These are phyloP conservation scores for Bucco capensis DNA, from an alignment of 2,113 vertebrate genomes.

Conservation along the genomic window DNA sequence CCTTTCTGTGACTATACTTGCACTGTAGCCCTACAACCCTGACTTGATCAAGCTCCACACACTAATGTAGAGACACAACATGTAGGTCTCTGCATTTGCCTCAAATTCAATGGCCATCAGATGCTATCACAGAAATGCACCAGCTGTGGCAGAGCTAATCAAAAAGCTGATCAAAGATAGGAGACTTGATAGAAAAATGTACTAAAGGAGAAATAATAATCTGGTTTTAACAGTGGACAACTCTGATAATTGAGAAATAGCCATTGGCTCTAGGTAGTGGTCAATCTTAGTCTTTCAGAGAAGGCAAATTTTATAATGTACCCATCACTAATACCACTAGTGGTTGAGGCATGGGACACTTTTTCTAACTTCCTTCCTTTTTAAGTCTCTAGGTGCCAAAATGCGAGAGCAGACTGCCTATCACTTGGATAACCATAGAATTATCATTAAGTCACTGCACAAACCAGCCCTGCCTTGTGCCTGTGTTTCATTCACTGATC, in stretches of 20 bases:
- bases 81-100: not conserved
- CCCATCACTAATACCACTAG: not conserved
- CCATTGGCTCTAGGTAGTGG: not conserved
- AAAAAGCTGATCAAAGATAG: not conserved
- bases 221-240: not conserved
- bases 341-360: not conserved
- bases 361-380: not conserved
- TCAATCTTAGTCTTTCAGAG: not conserved
- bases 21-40: not conserved
- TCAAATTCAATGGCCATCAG: not conserved
- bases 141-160: not conserved
- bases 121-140: not conserved
- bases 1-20: not conserved
- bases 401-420: not conserved
- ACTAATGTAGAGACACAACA: not conserved
- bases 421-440: not conserved
- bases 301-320: not conserved
- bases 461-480: not conserved
- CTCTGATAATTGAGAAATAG: not conserved
- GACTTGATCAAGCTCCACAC: not conserved
- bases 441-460: not conserved
- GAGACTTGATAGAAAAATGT: not conserved
- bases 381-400: not conserved
- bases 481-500: not conserved
- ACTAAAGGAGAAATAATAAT: not conserved